Conservation (phyloP, 2,888 invertebrate species). For the Amiota minor region DNA sequence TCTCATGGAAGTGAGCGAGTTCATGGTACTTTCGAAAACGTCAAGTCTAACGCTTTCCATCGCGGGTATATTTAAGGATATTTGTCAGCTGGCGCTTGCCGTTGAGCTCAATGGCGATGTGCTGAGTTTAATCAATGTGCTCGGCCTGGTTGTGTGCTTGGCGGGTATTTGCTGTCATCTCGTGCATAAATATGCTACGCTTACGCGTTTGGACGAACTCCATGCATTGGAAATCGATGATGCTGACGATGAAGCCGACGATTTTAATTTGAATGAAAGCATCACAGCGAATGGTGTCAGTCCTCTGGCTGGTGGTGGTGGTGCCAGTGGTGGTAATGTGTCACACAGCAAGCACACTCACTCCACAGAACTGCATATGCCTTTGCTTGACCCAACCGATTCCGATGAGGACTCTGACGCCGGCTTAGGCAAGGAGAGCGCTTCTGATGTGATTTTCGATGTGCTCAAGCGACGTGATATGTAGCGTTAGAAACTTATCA, state of each 20-base stretch:
- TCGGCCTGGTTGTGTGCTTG: slow-evolving; percentile 90
- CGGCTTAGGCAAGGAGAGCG: slow-evolving; percentile 56
- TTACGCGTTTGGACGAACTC: slow-evolving; percentile 59
- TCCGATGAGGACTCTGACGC: slow-evolving; percentile 69
- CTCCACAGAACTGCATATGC: slow-evolving; percentile 48
- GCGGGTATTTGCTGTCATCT: slow-evolving; percentile 91
- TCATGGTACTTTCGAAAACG: slow-evolving; percentile 91
- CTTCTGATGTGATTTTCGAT: slow-evolving; percentile 76
- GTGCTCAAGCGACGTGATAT: slow-evolving; percentile 76
- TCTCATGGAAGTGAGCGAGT: slow-evolving; percentile 95
- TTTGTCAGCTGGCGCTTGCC: slow-evolving; percentile 91
- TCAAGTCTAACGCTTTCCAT: slow-evolving; percentile 97
- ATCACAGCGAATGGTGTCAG: slow-evolving; percentile 45
- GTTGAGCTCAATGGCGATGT: slow-evolving; percentile 90
- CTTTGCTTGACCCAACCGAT: slow-evolving; percentile 71
- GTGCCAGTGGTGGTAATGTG: background rate
- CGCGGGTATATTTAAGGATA: slow-evolving; percentile 98
- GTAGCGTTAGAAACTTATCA: slow-evolving; percentile 56
- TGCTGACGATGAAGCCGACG: slow-evolving; percentile 49
- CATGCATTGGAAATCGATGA: slow-evolving; percentile 51
- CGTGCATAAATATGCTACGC: slow-evolving; percentile 78
- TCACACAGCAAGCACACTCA: background rate
- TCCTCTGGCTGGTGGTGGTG: background rate
- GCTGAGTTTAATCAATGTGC: slow-evolving; percentile 85
- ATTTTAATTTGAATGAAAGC: slow-evolving; percentile 38